Evolutionary conservation across 2,113 vertebrate genomes (phyloP).

Genomic region (Aythya baeri): DNA sequence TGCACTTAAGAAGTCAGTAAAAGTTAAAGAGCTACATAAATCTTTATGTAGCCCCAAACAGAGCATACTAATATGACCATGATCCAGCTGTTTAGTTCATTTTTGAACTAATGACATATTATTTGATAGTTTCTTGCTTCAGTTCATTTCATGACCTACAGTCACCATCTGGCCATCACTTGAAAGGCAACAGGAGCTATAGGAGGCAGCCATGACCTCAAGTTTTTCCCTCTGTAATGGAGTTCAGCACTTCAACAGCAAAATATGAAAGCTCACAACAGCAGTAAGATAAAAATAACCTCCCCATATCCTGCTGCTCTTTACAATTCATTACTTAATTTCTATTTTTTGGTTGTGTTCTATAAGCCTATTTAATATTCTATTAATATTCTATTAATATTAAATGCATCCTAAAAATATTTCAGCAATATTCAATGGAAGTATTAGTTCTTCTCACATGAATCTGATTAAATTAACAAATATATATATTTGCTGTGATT

Average conservation of each 20-base stretch:
- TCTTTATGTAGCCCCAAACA: not conserved
- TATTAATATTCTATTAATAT: not conserved
- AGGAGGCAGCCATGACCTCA: not conserved
- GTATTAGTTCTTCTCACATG: not conserved
- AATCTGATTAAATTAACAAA: not conserved
- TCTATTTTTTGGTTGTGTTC: not conserved
- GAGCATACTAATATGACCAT: not conserved
- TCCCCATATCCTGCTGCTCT: not conserved
- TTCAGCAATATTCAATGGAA: not conserved
- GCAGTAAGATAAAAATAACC: not conserved
- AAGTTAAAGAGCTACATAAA: not conserved
- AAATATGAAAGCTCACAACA: not conserved
- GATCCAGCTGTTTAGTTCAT: not conserved
- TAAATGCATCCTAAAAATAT: not conserved
- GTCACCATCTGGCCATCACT: not conserved
- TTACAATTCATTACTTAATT: not conserved
- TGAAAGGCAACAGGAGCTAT: not conserved
- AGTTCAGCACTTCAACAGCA: not conserved
- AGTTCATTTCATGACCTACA: not conserved
- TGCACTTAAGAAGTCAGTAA: not conserved
- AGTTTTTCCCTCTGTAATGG: not conserved
- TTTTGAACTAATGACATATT: not conserved
- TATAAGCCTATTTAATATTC: not conserved
- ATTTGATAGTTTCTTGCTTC: not conserved
- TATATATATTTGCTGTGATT: not conserved